These are phyloP conservation scores for Agrochola circellaris DNA, from an alignment of 2,888 invertebrate genomes.

Conservation along the genomic window DNA sequence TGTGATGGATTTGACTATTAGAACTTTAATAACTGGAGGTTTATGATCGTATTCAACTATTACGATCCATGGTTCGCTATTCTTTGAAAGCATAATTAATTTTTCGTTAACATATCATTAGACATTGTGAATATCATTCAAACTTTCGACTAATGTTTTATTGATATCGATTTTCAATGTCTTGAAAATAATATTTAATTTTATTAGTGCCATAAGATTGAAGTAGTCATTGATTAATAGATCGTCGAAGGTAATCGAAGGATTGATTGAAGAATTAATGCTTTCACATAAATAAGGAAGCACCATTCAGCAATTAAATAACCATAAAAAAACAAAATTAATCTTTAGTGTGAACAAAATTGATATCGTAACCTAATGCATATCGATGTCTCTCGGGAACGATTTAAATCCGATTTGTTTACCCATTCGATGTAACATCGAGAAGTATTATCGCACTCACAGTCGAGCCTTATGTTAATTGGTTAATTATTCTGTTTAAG, in stretches of 20 bases:
- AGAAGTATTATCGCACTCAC: constrained; percentile 54
- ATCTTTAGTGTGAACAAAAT: constrained; percentile 45
- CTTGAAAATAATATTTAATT: constrained; percentile 32
- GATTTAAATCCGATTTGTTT: constrained; percentile 73
- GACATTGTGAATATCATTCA: constrained; percentile 37
- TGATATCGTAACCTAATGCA: constrained; percentile 33
- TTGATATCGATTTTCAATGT: constrained; percentile 46
- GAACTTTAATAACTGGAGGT: constrained; percentile 54
- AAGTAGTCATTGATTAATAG: constrained; percentile 46
- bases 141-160: constrained; percentile 41
- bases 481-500: constrained; percentile 81
- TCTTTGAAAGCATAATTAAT: constrained; percentile 32
- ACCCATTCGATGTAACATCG: constrained; percentile 67
- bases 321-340: constrained; percentile 47
- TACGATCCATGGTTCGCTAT: constrained; percentile 29
- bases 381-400: constrained; percentile 35
- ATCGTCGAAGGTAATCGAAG: constrained; percentile 37
- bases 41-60: constrained; percentile 35
- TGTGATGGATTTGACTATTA: constrained; percentile 53
- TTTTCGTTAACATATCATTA: constrained; percentile 55
- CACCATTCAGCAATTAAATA: constrained; percentile 43
- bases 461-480: constrained; percentile 78
- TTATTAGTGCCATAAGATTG: constrained; percentile 39
- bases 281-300: constrained; percentile 46
- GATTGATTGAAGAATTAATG: constrained; percentile 34